Evolutionary conservation across 2,888 invertebrate genomes (phyloP), one percentile per base, ranked within the genome.

Genomic region (Eristalis pertinax): DNA sequence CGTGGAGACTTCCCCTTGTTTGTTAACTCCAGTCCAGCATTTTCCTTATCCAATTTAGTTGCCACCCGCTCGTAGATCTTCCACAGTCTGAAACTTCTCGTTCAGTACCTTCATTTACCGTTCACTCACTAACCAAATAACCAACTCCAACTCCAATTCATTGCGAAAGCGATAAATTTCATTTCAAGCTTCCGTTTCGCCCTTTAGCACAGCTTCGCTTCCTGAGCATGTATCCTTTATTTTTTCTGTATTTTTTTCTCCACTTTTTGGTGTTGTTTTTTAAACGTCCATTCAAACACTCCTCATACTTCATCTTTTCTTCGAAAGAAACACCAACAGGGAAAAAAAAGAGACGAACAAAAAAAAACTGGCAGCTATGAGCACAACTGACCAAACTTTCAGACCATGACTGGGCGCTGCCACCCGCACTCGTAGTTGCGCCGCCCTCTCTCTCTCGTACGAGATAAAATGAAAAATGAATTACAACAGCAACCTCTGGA

Each of bases 381-480:
- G 50, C 50, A 50, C 50, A 50, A 50, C 50, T 64, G 35, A 73
- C 78, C 63, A 78, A 82, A 69, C 78, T 78, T 84, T 60, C 58
- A 26, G 76, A 81, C 58, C 77, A 69, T 77, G 85, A 80, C 84
- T 58, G 32, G 4, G 32, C 32, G 32, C 32, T 15, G 64, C 70
- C 43, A 65, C 43, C 38, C 41, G 65, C 69, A 63, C 64, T 64
- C 29, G 3, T 72, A n/a, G 19, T 19, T 19, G 43, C 32, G 32
- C n/a, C 43, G 43, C 43, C 43, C n/a, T n/a, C 19, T 19, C 43
- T n/a, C n/a, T n/a, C 19, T 19, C 19, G 1, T 50, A 50, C 43
- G 19, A 50, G 50, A 32, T 64, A 67, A 77, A 76, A 81, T 85
- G 80, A 85, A 80, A 85, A 76, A 85, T 81, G 76, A 85, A 85